phyloP scores from a whole-genome alignment of 37 sponge, comb jelly and placozoan species.

The Tethya wilhelma region DNA sequence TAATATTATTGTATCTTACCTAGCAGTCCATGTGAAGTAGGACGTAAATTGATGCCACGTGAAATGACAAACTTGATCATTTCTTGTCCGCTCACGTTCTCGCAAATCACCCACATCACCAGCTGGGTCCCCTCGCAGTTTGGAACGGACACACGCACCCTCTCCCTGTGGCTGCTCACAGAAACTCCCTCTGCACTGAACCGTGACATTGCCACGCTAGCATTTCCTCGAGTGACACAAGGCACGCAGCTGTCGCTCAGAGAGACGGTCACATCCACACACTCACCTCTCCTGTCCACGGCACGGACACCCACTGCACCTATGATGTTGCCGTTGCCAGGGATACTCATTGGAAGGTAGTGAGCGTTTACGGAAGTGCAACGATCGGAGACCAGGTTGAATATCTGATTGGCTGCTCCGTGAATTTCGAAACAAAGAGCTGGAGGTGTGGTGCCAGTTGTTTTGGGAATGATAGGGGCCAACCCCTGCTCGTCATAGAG shows the following conservation, averaged over 20 bases:
- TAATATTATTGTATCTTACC: conserved; percentile 41
- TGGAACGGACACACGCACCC: conserved; percentile 67
- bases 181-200: conserved; percentile 4
- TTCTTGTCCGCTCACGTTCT: not conserved
- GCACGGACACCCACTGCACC: conserved; percentile 49
- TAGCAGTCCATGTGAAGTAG: conserved; percentile 77
- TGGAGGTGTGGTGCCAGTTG: not conserved
- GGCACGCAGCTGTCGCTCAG: conserved; percentile 9
- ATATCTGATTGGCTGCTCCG: conserved; percentile 10
- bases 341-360: not conserved
- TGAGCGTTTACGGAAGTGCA: conserved; percentile 58
- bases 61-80: conserved; percentile 70
- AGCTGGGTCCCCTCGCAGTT: conserved; percentile 61
- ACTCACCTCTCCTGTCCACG: conserved; percentile 11
- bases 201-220: not conserved
- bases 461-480: no score
- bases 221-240: not conserved
- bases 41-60: conserved; percentile 62
- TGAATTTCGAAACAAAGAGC: conserved; percentile 51
- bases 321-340: conserved; percentile 42
- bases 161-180: not conserved
- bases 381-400: conserved; percentile 38
- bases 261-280: conserved; percentile 34
- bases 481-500: not conserved
- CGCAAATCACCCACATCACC: conserved; percentile 80